These are phyloP conservation scores for Palythoa caribaeorum DNA, from an alignment of 92 coral and sea anemone species.

Conservation along the genomic window DNA sequence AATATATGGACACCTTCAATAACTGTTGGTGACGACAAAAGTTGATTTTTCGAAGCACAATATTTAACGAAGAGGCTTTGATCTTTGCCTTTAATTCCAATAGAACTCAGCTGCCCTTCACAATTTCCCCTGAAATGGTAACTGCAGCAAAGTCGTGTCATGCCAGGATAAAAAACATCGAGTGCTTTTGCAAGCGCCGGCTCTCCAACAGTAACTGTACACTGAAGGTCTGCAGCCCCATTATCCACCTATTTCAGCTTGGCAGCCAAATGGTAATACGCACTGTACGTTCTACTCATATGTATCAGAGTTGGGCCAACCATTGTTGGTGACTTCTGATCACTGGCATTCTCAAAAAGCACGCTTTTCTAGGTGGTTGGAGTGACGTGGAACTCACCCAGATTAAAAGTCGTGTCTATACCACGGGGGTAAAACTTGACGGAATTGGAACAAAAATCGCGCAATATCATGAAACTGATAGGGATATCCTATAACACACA, in stretches of 20 bases:
- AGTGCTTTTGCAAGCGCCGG: conserved; percentile 61
- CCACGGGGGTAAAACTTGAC: conserved; percentile 25
- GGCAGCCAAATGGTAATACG: conserved; percentile 64
- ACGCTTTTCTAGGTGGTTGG: conserved; percentile 70
- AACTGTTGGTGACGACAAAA: too few species aligned
- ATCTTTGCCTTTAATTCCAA: conserved; percentile 69
- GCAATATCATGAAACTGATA: conserved; percentile 71
- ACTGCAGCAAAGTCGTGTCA: conserved; percentile 56
- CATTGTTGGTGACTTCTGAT: conserved; percentile 52
- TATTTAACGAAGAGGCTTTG: conserved; percentile 49
- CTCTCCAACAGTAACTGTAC: conserved; percentile 69
- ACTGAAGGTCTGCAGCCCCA: conserved; percentile 62
- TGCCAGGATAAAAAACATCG: conserved; percentile 61
- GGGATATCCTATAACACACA: conserved; percentile 66
- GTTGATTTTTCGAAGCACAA: too few species aligned
- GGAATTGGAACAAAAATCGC: conserved; percentile 55
- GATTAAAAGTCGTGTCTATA: conserved; percentile 74
- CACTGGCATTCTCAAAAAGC: conserved; percentile 50
- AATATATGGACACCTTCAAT: too few species aligned
- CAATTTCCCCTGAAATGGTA: conserved; percentile 62
- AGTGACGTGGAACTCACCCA: conserved; percentile 66
- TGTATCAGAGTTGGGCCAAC: conserved; percentile 71
- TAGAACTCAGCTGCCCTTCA: conserved; percentile 36
- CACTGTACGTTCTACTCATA: conserved; percentile 60
- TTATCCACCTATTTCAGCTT: conserved; percentile 66